These are phyloP conservation scores for Podiceps cristatus DNA, from an alignment of 2,113 vertebrate genomes.

Conservation along the genomic window DNA sequence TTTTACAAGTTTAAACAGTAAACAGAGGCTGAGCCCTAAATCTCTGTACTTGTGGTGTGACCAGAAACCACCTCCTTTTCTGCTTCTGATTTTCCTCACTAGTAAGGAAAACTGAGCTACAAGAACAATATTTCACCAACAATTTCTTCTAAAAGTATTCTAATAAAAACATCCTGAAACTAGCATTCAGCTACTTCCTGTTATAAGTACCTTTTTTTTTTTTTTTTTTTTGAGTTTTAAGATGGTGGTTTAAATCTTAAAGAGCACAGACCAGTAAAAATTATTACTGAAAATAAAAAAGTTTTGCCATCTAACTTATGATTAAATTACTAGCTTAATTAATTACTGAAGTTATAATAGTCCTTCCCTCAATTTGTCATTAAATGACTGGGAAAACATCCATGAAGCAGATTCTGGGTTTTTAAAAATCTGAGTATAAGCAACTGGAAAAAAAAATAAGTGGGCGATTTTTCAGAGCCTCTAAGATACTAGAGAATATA, in stretches of 20 bases:
- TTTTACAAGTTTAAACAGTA: constrained; percentile 20
- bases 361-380: neutral
- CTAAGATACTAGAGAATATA: neutral
- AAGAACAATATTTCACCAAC: constrained; percentile 59
- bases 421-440: neutral
- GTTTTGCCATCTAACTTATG: neutral
- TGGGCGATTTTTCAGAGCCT: neutral
- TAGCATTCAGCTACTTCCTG: neutral
- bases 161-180: constrained; percentile 61
- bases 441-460: neutral
- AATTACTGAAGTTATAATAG: neutral
- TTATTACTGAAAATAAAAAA: neutral
- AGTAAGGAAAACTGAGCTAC: constrained; percentile 61
- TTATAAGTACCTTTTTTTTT: neutral
- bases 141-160: constrained; percentile 59
- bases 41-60: constrained; percentile 37
- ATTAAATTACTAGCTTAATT: neutral
- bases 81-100: constrained; percentile 65
- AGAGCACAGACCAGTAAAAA: neutral
- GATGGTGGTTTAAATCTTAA: neutral
- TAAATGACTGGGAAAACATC: neutral
- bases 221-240: neutral
- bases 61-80: constrained; percentile 66
- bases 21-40: neutral
- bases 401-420: neutral